Conservation (phyloP, 2,888 invertebrate species). For the Andrena minutula region DNA sequence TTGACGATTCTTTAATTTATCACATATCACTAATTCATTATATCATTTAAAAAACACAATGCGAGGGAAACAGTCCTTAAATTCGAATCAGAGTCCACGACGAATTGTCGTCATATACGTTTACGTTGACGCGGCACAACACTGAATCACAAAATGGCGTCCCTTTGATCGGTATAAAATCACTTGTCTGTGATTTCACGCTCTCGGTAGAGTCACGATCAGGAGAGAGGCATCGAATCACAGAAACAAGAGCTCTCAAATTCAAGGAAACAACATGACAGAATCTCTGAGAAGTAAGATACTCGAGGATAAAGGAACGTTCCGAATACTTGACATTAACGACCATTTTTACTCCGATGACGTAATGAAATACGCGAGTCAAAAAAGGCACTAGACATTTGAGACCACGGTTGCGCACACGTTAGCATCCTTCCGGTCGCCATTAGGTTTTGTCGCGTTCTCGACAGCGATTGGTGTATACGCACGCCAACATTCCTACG, state of each 20-base stretch:
- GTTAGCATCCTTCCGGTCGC: slow-evolving; percentile 62
- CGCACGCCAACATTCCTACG: slow-evolving; percentile 50
- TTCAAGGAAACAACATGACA: slow-evolving; percentile 7
- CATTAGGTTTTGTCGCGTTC: slow-evolving; percentile 44
- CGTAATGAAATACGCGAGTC: slow-evolving; percentile 69
- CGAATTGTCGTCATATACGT: slow-evolving; percentile 29
- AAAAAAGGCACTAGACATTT: slow-evolving; percentile 54
- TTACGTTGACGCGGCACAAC: slow-evolving; percentile 39
- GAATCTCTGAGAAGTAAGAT: slow-evolving; percentile 1
- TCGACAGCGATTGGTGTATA: slow-evolving; percentile 53
- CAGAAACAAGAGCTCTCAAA: slow-evolving; percentile 29
- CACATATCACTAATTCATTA: slow-evolving; percentile 24
- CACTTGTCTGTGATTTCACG: slow-evolving; percentile 51
- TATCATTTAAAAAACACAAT: slow-evolving; percentile 34
- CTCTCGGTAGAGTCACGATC: slow-evolving; percentile 35
- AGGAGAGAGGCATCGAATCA: slow-evolving; percentile 18
- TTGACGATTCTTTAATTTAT: slow-evolving; percentile 19
- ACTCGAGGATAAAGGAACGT: slow-evolving; percentile 28
- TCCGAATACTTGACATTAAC: slow-evolving; percentile 62
- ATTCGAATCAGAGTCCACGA: slow-evolving; percentile 20
- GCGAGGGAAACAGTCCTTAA: slow-evolving; percentile 32
- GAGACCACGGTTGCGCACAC: slow-evolving; percentile 13
- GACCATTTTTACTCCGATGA: slow-evolving; percentile 67
- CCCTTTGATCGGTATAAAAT: slow-evolving; percentile 28
- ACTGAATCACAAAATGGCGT: slow-evolving; percentile 67